Evolutionary conservation across 2,113 vertebrate species (phyloP).

Genomic region (Ondatra zibethicus): DNA sequence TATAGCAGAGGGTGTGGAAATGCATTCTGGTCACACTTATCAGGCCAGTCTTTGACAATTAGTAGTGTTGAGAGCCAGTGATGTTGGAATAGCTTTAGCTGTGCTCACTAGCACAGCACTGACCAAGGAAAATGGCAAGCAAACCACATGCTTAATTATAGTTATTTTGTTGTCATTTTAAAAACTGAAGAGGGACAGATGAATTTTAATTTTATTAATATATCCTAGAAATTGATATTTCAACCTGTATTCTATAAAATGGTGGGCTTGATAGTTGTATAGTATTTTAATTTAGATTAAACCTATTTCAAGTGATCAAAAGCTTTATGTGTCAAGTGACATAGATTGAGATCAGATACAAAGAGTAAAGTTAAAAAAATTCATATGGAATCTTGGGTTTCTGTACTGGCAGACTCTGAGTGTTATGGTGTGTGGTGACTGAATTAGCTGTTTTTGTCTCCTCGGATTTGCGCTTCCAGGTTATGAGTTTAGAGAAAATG

Average conservation of each 20-base stretch:
- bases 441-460: conserved; percentile 24
- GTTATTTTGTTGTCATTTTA: conserved; percentile 8
- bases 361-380: conserved; percentile 18
- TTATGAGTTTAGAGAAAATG: conserved; percentile 19
- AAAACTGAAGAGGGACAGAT: conserved; percentile 35
- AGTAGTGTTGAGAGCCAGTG: background rate
- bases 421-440: background rate
- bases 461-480: background rate
- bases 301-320: conserved; percentile 2
- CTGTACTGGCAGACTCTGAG: background rate
- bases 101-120: background rate
- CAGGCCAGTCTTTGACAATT: background rate
- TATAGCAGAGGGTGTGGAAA: background rate
- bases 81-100: conserved; percentile 14
- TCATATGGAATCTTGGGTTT: background rate
- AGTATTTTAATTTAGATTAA: conserved; percentile 25
- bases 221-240: background rate
- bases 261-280: background rate
- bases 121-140: conserved; percentile 15
- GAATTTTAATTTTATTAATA: conserved; percentile 42
- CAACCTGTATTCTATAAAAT: background rate
- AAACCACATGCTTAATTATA: background rate
- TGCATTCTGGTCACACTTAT: background rate
- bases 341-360: background rate
- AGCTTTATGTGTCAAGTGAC: background rate